These are phyloP conservation scores for Yponomeuta cagnagella DNA, from an alignment of 2,888 invertebrate genomes.

Conservation along the genomic window DNA sequence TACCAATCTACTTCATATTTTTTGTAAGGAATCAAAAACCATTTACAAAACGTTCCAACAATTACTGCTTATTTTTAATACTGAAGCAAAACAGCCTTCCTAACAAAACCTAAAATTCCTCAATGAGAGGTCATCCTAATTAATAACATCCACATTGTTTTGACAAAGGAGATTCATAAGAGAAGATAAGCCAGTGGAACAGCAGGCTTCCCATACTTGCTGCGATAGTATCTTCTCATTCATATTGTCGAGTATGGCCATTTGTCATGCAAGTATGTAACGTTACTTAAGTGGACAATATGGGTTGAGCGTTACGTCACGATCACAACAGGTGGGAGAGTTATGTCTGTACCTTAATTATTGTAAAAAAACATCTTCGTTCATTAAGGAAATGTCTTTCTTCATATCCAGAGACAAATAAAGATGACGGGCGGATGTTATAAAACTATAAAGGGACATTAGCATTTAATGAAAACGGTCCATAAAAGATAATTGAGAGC, in stretches of 20 bases:
- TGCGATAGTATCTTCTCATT: constrained; percentile 18
- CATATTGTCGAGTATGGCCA: constrained; percentile 13
- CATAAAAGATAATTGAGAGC: background rate
- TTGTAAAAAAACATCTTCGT: background rate
- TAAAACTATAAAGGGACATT: background rate
- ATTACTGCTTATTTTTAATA: background rate
- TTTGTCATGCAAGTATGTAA: constrained; percentile 9
- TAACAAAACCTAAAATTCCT: background rate
- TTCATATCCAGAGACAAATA: background rate
- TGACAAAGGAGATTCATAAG: background rate
- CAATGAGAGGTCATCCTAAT: background rate
- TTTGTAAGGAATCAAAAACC: too few relatives aligned
- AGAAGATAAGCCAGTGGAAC: background rate
- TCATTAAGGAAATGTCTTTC: background rate
- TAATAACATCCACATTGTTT: background rate
- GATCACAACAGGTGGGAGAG: background rate
- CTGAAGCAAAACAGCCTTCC: background rate
- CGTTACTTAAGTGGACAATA: constrained; percentile 4
- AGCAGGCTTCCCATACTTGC: background rate
- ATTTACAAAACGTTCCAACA: background rate
- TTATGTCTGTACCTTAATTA: background rate
- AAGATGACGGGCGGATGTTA: background rate
- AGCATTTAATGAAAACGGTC: background rate
- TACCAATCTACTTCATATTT: too few relatives aligned
- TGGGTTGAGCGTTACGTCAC: background rate